phyloP scores from a whole-genome alignment of 2,888 invertebrate genomes.

The Apamea monoglypha region DNA sequence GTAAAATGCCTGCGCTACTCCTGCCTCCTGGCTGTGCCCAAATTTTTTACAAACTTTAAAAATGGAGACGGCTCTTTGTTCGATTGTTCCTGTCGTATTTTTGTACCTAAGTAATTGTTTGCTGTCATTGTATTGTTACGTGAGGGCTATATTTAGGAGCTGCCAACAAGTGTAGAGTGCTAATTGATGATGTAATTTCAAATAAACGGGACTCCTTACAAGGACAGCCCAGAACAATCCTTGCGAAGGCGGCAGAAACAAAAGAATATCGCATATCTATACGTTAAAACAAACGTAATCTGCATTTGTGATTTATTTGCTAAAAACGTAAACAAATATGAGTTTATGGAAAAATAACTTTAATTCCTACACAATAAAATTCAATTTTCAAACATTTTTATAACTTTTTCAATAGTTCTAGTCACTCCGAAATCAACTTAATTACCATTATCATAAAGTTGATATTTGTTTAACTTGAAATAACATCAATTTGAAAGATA shows the following conservation, averaged over 20 bases:
- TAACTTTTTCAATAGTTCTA: too few relatives aligned
- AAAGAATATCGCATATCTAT: neutral
- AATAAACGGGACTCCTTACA: constrained; percentile 19
- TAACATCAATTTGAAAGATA: too few relatives aligned
- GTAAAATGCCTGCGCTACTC: neutral
- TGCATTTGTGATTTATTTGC: too few relatives aligned
- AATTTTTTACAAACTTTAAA: neutral
- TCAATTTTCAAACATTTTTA: too few relatives aligned
- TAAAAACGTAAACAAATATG: too few relatives aligned
- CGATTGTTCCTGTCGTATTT: neutral
- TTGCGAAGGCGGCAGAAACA: neutral
- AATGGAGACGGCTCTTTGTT: neutral
- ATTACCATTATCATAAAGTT: too few relatives aligned
- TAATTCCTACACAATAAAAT: too few relatives aligned
- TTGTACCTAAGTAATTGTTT: constrained; percentile 1
- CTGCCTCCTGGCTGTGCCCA: too few relatives aligned
- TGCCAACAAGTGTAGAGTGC: constrained; percentile 4
- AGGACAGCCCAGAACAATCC: neutral
- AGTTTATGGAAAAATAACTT: too few relatives aligned
- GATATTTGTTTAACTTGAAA: too few relatives aligned
- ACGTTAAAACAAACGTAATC: neutral
- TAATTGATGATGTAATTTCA: constrained; percentile 45
- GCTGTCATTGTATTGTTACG: constrained; percentile 3
- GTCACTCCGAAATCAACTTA: too few relatives aligned
- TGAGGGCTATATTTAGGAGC: constrained; percentile 19